These are phyloP conservation scores for Apolygus lucorum DNA, from an alignment of 1,140 invertebrate genomes.

Conservation along the genomic window DNA sequence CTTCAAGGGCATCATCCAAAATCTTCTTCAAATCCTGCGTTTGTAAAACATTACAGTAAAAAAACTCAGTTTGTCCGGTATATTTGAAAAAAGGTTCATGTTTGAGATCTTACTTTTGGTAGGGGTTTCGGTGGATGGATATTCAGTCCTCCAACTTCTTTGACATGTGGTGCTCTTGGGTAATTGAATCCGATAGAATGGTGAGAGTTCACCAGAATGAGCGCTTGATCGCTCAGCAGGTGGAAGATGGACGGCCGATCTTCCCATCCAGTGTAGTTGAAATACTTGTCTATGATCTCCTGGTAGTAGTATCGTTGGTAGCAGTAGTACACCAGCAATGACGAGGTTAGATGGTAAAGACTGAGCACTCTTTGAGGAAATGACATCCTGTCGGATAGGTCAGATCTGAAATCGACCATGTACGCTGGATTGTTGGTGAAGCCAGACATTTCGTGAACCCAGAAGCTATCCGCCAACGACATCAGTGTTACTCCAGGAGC, in stretches of 20 bases:
- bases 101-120: not conserved
- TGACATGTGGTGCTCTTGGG: too few species aligned
- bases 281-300: not conserved
- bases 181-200: too few species aligned
- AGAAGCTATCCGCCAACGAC: not conserved
- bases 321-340: not conserved
- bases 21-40: not conserved
- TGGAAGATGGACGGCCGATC: not conserved
- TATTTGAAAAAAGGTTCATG: not conserved
- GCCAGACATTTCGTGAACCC: not conserved
- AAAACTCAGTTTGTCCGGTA: not conserved
- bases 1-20: slow-evolving; percentile 28
- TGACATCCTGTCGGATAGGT: not conserved
- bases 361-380: not conserved
- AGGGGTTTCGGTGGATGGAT: not conserved
- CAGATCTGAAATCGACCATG: not conserved
- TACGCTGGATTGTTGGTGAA: not conserved
- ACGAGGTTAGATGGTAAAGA: not conserved
- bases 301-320: not conserved
- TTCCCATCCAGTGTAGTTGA: not conserved
- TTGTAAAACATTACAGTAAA: not conserved
- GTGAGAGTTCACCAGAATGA: too few species aligned
- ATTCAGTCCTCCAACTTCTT: not conserved
- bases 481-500: not conserved
- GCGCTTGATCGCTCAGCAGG: not conserved